Evolutionary conservation across 1,140 invertebrate species (phyloP).

Genomic region (Meloidogyne hapla): DNA sequence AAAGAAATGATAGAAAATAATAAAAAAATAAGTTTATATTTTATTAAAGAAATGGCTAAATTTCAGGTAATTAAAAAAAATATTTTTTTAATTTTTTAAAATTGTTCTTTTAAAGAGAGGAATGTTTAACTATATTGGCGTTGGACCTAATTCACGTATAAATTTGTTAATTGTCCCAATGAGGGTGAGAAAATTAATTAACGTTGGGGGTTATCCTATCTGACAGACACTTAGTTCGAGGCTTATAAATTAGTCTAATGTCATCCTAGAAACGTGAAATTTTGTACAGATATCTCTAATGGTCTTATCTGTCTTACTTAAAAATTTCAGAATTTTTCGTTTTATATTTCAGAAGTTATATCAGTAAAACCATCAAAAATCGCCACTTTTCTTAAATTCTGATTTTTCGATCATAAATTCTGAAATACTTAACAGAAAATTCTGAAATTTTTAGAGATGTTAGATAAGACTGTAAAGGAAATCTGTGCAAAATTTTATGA

Average conservation of each 20-base stretch:
- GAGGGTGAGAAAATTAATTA: not conserved
- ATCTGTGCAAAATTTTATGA: too few relatives aligned
- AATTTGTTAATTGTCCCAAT: constrained; percentile 43
- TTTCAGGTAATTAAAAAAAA: constrained; percentile 29
- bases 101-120: constrained; percentile 27
- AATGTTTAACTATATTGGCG: constrained; percentile 42
- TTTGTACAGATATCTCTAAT: not conserved
- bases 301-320: not conserved
- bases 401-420: not conserved
- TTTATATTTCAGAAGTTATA: not conserved
- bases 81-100: not conserved
- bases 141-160: constrained; percentile 33
- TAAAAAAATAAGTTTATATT: constrained; percentile 11
- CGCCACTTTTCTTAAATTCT: not conserved
- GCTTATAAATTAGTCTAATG: too few relatives aligned
- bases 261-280: not conserved
- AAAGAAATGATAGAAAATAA: constrained; percentile 19
- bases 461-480: too few relatives aligned
- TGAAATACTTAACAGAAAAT: not conserved
- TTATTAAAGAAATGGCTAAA: constrained; percentile 34
- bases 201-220: too few relatives aligned
- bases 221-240: too few relatives aligned
- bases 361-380: not conserved
- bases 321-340: not conserved
- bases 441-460: not conserved